These are phyloP conservation scores for Zeugodacus cucurbitae DNA, from an alignment of 1,140 invertebrate genomes.

Conservation along the genomic window DNA sequence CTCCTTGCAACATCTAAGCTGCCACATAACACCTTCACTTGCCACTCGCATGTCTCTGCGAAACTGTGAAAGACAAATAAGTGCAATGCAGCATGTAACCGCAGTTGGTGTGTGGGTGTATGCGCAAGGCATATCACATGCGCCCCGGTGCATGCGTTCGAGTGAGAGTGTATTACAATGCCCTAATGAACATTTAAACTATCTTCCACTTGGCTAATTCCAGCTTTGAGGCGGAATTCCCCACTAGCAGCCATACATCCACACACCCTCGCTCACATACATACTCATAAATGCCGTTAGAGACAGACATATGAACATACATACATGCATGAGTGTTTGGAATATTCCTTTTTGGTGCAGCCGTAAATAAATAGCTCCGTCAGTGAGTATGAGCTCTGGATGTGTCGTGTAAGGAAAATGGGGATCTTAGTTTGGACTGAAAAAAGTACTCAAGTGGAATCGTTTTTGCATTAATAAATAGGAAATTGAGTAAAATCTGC, in stretches of 20 bases:
- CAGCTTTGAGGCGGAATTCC: conserved; percentile 22
- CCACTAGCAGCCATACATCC: not conserved
- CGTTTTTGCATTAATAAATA: too few relatives aligned
- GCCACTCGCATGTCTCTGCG: not conserved
- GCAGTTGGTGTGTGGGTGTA: not conserved
- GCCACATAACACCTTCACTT: conserved; percentile 10
- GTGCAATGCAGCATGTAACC: not conserved
- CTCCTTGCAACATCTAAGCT: not conserved
- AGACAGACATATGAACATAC: not conserved
- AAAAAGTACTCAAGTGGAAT: too few relatives aligned
- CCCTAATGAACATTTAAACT: conserved; percentile 45
- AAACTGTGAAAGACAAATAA: not conserved
- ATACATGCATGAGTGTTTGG: not conserved
- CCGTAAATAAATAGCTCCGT: not conserved
- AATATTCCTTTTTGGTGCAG: too few relatives aligned
- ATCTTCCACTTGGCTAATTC: conserved; percentile 46
- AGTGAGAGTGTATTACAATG: conserved; percentile 9
- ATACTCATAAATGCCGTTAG: not conserved
- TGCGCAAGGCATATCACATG: not conserved
- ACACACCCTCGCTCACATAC: too few relatives aligned
- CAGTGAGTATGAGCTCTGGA: not conserved
- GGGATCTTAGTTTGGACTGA: too few relatives aligned
- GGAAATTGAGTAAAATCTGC: too few relatives aligned
- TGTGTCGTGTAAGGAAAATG: too few relatives aligned
- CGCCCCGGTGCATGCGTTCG: not conserved